phyloP scores from a whole-genome alignment of 1,140 invertebrate species.

The Drosophila pandora region DNA sequence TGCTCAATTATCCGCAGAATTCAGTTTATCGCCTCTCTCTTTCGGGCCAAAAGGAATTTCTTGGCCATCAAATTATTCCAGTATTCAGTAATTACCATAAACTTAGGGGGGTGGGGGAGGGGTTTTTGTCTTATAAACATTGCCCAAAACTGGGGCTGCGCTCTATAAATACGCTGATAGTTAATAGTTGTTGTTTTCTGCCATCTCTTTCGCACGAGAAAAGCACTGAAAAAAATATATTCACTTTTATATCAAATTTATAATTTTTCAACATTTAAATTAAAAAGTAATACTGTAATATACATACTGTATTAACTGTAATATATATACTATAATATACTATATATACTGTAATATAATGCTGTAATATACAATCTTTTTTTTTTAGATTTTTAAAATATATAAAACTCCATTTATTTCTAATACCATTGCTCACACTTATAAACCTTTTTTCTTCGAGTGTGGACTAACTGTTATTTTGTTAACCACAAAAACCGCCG shows the following conservation, averaged over 20 bases:
- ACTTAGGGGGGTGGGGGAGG: background rate
- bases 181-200: background rate
- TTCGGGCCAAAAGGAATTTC: conserved; percentile 3
- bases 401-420: too few relatives aligned
- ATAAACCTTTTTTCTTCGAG: background rate
- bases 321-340: too few relatives aligned
- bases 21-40: conserved; percentile 7
- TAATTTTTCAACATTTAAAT: background rate
- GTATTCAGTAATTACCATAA: conserved; percentile 23
- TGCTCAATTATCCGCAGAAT: conserved; percentile 30
- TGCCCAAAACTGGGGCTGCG: conserved; percentile 8
- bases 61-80: conserved; percentile 20
- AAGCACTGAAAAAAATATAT: background rate
- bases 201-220: background rate
- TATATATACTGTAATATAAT: too few relatives aligned
- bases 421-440: too few relatives aligned
- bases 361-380: too few relatives aligned
- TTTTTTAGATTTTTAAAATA: too few relatives aligned
- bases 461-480: conserved; percentile 49
- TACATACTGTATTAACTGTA: too few relatives aligned
- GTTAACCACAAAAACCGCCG: conserved; percentile 57
- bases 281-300: too few relatives aligned
- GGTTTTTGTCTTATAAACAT: conserved; percentile 26
- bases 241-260: background rate
- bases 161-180: conserved; percentile 11